Percentiles rank a stretch among this genome's conserved stretches.
Conservation (phyloP, 2,888 invertebrate genomes). For the Drosophila parthenogenetica region DNA sequence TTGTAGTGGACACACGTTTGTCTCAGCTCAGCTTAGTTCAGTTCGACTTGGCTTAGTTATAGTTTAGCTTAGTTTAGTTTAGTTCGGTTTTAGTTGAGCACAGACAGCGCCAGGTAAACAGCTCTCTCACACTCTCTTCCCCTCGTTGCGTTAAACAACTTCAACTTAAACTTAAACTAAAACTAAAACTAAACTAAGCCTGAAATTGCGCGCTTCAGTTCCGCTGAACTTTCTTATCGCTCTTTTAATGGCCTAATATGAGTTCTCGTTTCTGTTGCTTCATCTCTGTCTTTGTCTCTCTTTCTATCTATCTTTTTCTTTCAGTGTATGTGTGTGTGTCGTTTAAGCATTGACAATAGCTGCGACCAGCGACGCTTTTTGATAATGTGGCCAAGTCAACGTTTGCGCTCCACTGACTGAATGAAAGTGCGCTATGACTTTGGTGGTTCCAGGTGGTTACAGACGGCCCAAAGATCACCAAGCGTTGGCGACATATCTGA, state of each 20-base stretch:
- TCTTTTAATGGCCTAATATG: conserved; percentile 80
- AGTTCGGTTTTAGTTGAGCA: neutral
- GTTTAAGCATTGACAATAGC: conserved; percentile 68
- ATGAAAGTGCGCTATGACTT: conserved; percentile 59
- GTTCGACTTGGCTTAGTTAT: neutral
- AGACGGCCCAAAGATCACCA: conserved; percentile 59
- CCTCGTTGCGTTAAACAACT: conserved; percentile 4
- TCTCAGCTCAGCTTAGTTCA: conserved; percentile 19
- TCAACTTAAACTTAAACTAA: conserved; percentile 21
- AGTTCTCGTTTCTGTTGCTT: conserved; percentile 47
- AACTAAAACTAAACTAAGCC: conserved; percentile 72
- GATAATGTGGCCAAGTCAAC: conserved; percentile 60
- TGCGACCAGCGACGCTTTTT: conserved; percentile 68
- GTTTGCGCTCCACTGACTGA: conserved; percentile 79
- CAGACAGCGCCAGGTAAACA: conserved; percentile 23
- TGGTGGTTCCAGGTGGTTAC: conserved; percentile 51
- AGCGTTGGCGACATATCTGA: conserved; percentile 22
- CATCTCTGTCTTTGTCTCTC: conserved; percentile 2
- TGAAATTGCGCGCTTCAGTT: conserved; percentile 80
- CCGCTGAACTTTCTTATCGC: conserved; percentile 81
- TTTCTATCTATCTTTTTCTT: conserved; percentile 2
- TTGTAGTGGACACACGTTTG: conserved; percentile 77
- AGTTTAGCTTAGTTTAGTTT: conserved; percentile 7
- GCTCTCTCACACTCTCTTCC: neutral
- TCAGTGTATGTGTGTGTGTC: conserved; percentile 25